Conservation (phyloP, 2,113 vertebrate species). For the Machaerirhynchus nigripectus region DNA sequence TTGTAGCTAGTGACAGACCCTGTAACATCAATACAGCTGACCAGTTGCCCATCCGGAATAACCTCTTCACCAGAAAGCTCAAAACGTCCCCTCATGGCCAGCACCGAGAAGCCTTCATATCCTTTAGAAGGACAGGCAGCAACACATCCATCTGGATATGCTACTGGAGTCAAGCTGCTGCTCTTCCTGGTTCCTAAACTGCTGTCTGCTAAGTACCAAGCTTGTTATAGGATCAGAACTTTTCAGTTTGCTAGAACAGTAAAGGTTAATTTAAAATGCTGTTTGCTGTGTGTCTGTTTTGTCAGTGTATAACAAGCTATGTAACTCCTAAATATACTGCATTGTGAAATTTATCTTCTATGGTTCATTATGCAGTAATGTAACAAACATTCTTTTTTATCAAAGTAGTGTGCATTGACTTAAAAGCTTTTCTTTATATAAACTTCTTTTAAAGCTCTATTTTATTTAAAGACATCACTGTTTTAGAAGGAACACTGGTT, state of each 20-base stretch:
- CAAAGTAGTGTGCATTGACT: accelerated
- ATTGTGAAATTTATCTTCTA: background rate
- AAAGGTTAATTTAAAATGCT: background rate
- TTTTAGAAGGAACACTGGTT: background rate
- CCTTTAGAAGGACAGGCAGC: background rate
- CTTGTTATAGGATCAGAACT: background rate
- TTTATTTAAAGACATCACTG: background rate
- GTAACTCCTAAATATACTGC: background rate
- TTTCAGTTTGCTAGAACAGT: background rate
- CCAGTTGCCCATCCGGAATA: accelerated
- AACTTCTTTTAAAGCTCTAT: background rate
- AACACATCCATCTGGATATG: accelerated
- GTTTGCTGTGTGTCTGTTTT: background rate
- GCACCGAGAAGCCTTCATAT: accelerated
- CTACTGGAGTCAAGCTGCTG: too few species aligned
- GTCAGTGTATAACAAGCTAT: background rate
- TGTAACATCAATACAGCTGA: accelerated
- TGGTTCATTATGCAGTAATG: background rate
- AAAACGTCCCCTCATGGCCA: accelerated
- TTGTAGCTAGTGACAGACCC: accelerated
- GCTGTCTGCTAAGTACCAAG: too few species aligned
- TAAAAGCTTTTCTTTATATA: background rate
- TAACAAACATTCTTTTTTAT: background rate
- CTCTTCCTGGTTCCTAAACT: background rate
- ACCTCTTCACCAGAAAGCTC: background rate